Conservation (phyloP, 2,113 vertebrate genomes). For the Pteropus alecto region DNA sequence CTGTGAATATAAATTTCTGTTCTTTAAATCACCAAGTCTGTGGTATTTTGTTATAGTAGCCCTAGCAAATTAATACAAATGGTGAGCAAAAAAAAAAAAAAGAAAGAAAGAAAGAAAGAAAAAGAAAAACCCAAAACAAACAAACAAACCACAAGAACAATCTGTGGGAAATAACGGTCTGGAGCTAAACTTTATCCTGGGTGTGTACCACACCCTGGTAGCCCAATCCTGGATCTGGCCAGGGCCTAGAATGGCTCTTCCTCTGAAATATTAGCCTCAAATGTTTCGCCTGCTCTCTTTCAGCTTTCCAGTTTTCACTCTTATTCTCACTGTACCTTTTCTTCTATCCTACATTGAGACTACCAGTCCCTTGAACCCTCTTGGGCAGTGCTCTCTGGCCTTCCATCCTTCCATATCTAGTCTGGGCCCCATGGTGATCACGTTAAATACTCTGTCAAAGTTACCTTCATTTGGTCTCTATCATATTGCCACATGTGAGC, state of each 20-base stretch:
- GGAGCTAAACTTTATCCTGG: not conserved
- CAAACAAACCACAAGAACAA: not conserved
- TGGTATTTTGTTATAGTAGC: not conserved
- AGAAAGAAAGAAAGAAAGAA: no score
- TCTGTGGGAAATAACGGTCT: not conserved
- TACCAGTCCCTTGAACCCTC: not conserved
- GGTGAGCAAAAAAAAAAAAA: not conserved
- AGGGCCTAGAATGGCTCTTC: no score
- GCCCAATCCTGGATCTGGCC: no score
- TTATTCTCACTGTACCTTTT: not conserved
- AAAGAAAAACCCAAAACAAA: no score
- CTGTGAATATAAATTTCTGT: not conserved
- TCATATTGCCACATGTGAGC: not conserved
- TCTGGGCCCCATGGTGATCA: not conserved
- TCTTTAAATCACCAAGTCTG: not conserved
- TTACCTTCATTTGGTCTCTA: not conserved
- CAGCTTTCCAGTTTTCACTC: not conserved
- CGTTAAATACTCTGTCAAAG: not conserved
- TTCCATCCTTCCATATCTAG: not conserved
- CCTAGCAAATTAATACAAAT: not conserved
- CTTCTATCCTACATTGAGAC: not conserved
- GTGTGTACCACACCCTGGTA: not conserved
- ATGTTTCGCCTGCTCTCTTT: not conserved
- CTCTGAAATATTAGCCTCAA: not conserved
- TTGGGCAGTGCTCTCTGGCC: not conserved